A percentile compares a stretch with the other conserved stretches of the same genome.
Conservation (phyloP, 2,888 invertebrate species). For the Matsumyia berberina region DNA sequence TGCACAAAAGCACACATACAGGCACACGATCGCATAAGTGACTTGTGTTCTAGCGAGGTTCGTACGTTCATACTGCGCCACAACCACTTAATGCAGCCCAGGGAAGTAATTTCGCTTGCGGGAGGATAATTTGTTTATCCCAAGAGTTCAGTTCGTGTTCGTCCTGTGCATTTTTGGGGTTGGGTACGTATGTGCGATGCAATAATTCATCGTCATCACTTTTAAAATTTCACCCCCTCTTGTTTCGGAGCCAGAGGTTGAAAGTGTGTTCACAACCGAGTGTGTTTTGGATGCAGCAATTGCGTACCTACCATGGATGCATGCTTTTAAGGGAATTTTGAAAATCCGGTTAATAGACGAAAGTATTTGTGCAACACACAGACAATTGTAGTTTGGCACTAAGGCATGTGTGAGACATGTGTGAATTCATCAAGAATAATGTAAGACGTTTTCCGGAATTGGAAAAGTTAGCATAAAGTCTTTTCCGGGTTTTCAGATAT, state of each 20-base stretch:
- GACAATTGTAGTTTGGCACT: slow-evolving; percentile 53
- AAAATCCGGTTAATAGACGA: slow-evolving; percentile 72
- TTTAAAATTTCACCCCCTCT: slow-evolving; percentile 48
- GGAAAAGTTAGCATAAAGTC: slow-evolving; percentile 69
- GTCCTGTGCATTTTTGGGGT: slow-evolving; percentile 8
- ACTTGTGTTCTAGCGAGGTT: background rate
- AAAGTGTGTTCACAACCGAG: slow-evolving; percentile 34
- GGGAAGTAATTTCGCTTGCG: slow-evolving; percentile 53
- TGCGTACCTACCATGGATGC: slow-evolving; percentile 14
- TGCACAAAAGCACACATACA: slow-evolving; percentile 24
- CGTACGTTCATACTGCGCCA: slow-evolving; percentile 22
- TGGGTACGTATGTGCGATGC: slow-evolving; percentile 28
- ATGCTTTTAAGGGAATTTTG: slow-evolving; percentile 55
- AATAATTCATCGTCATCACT: slow-evolving; percentile 68
- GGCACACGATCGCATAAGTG: slow-evolving; percentile 12
- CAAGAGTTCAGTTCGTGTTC: slow-evolving; percentile 23
- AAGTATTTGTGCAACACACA: slow-evolving; percentile 70
- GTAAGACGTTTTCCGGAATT: slow-evolving; percentile 62
- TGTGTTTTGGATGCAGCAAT: slow-evolving; percentile 18
- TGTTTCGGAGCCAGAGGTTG: slow-evolving; percentile 8
- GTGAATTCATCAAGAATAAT: slow-evolving; percentile 56
- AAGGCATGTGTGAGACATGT: slow-evolving; percentile 18
- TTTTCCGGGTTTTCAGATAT: slow-evolving; percentile 55
- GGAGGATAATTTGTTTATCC: slow-evolving; percentile 67
- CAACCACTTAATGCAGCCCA: slow-evolving; percentile 38